A percentile compares a stretch with the other conserved stretches of the same genome.
These are phyloP conservation scores for Propithecus perrieri DNA, from an alignment of 2,797 vertebrate species.

Conservation along the genomic window DNA sequence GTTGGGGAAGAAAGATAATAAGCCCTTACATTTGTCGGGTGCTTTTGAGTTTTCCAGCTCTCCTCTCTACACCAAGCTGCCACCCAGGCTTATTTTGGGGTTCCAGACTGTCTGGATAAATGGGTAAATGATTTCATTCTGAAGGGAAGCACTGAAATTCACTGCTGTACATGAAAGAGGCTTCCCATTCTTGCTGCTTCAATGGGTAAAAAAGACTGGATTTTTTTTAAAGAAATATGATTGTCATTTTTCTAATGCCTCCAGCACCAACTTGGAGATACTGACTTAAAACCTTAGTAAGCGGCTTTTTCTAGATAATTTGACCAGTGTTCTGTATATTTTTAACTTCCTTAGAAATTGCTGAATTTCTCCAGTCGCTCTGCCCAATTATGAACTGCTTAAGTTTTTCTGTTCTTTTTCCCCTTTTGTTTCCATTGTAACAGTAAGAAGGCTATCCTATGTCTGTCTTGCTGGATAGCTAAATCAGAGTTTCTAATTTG, in stretches of 20 bases:
- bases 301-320: conserved; percentile 17
- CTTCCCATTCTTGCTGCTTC: neutral
- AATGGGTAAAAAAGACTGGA: neutral
- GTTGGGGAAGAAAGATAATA: conserved; percentile 65
- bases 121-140: conserved; percentile 28
- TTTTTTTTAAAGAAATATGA: neutral
- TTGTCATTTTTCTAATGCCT: neutral
- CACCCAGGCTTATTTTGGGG: neutral
- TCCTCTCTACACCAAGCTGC: conserved; percentile 15
- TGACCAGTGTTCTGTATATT: neutral
- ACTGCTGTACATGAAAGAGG: neutral
- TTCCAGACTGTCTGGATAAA: conserved; percentile 49
- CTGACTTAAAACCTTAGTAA: conserved; percentile 34
- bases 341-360: conserved; percentile 37
- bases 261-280: neutral
- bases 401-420: conserved; percentile 38
- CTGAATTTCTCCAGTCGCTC: neutral
- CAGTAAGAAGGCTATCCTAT: conserved; percentile 10
- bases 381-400: conserved; percentile 18
- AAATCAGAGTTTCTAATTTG: neutral
- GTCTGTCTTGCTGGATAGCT: neutral
- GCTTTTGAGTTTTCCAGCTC: conserved; percentile 39
- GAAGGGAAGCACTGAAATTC: conserved; percentile 27
- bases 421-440: conserved; percentile 39
- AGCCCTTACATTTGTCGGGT: neutral